Evolutionary conservation across 1,140 invertebrate genomes (phyloP), one percentile per base, ranked within the genome.

Genomic region (Drosophila hydei): DNA sequence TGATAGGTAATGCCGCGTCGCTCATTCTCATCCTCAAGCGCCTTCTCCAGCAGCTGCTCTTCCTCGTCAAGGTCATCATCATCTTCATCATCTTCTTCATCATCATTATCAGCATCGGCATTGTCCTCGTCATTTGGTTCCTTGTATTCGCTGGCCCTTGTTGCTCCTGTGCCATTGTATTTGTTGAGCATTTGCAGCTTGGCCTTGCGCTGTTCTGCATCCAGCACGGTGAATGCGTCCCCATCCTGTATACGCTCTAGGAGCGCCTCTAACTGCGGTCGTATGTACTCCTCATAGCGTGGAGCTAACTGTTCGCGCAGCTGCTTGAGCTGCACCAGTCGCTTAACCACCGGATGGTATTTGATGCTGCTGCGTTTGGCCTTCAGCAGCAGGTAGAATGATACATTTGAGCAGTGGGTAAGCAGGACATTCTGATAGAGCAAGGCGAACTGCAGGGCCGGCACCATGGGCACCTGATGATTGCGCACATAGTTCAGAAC

Each of bases 1-100:
- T 98, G 94, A 91, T 97, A 97, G 14, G 96, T 98, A 74, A 99
- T 98, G 52, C 94, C 94, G 81, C 98, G 93, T 87, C 97, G 98
- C 42, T 81, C 64, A 40, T 77, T 63, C 40, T 85, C 74, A 42
- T 90, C 80, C 4, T 76, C 69, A 50, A 87, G 79, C 42, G 92
- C 72, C 62, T 67, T 90, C 60, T 92, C 60, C n/a, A 78, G 60
- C 5, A 75, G 75, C 11, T 85, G 85, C 61, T 91, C 75, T 52
- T 62, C 55, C 0, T 61, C 73, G 7, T 87, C 90, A 56, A n/a
- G n/a, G n/a, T 91, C 77, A 60, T 55, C 63, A 0, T 74, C 92
- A 8, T 87, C 91, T 40, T 92, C n/a, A n/a, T 16, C 36, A 9
- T 48, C 52, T 18, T 64, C 51, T 9, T 63, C 51, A 2, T 16